Evolutionary conservation across 2,888 invertebrate species (phyloP).

Genomic region (Stictocephala bisonia): DNA sequence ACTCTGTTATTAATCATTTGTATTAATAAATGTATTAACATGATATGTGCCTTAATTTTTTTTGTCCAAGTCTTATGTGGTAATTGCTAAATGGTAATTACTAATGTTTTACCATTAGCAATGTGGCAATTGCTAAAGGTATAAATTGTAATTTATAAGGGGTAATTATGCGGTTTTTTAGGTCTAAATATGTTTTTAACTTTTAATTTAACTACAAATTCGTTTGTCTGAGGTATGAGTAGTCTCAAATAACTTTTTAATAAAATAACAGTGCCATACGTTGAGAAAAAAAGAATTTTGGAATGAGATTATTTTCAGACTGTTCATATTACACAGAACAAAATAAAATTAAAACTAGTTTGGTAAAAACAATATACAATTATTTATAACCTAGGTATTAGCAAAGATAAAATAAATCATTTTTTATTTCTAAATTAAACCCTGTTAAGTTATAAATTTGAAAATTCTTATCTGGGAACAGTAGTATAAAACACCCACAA

Average conservation of each 20-base stretch:
- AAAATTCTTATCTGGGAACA: too few species aligned
- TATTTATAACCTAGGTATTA: neutral
- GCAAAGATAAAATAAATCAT: neutral
- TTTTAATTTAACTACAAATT: neutral
- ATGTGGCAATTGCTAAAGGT: constrained; percentile 9
- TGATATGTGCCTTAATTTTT: constrained; percentile 3
- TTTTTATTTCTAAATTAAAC: too few species aligned
- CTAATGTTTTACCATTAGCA: neutral
- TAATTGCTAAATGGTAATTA: too few species aligned
- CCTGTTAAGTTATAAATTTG: too few species aligned
- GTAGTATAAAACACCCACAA: too few species aligned
- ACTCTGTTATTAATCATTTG: constrained; percentile 9
- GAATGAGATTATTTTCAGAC: constrained; percentile 2
- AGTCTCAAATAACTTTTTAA: neutral
- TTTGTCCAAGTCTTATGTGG: constrained; percentile 2
- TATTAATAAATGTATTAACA: constrained; percentile 11
- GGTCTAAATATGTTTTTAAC: constrained; percentile 1
- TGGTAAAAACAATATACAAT: neutral
- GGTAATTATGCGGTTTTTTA: constrained; percentile 3
- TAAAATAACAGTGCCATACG: neutral
- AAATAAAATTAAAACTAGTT: constrained; percentile 2
- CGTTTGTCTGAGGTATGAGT: constrained; percentile 1
- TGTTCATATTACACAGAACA: constrained; percentile 1
- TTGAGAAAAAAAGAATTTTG: constrained; percentile 4
- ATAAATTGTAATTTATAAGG: constrained; percentile 8